Conservation (phyloP, 2,888 invertebrate species). For the Drosophila eohydei region DNA sequence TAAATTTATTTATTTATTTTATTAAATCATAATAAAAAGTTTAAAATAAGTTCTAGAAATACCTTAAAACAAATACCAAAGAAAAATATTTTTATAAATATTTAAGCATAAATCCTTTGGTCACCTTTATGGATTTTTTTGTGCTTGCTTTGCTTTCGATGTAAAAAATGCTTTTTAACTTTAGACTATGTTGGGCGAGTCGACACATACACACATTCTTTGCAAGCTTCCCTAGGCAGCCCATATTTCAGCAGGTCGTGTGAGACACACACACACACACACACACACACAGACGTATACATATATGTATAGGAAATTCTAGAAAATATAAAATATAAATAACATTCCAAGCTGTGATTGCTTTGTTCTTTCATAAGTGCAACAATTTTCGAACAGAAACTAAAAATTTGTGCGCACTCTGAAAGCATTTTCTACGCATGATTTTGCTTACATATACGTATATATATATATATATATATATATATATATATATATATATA, state of each 20-base stretch:
- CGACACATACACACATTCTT: slow-evolving; percentile 5
- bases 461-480: background rate
- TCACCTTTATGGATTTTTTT: background rate
- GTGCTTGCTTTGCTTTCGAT: background rate
- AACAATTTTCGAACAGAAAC: background rate
- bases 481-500: background rate
- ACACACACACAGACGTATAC: background rate
- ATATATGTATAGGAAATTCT: background rate
- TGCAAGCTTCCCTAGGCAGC: background rate
- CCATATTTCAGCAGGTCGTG: slow-evolving; percentile 8
- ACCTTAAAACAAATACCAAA: background rate
- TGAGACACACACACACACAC: no score
- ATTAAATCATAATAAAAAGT: no score
- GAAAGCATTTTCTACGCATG: background rate
- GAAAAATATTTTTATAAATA: background rate
- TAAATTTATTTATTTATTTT: no score
- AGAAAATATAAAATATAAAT: background rate
- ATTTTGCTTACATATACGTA: no score
- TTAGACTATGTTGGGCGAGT: background rate
- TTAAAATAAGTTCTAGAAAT: no score
- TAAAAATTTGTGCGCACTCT: background rate
- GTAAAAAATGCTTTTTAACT: slow-evolving; percentile 6
- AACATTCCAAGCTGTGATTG: slow-evolving; percentile 6
- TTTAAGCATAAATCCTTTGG: background rate
- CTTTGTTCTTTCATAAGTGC: background rate